Evolutionary conservation across 2,797 vertebrate species (phyloP), one percentile per base, ranked within the genome.

Genomic region (Cryptoprocta ferox): DNA sequence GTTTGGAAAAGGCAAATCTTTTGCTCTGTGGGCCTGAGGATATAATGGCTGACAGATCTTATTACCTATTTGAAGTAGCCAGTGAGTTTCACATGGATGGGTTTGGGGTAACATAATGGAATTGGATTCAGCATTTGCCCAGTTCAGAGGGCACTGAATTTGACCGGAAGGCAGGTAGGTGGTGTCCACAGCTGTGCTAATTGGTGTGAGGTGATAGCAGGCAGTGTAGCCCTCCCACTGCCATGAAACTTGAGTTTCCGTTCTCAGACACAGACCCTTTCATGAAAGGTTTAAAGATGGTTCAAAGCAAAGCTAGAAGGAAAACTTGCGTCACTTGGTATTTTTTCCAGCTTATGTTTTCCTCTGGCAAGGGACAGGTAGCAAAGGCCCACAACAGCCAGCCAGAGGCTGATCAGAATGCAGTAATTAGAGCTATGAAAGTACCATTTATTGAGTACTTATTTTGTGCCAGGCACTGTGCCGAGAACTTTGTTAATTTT

Each of bases 401-500:
- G 16, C 7, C 24, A 42, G 68, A 73, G 35, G 42, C 84, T 12
- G 15, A 12, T 56, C 65, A 63, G n/a, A 84, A 8, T 70, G 24
- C 15, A 28, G 2, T 94, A 12, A 48, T 76, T 48, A 76, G 61
- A 96, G 39, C 68, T 80, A 14, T 92, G 61, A 92, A 83, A 32
- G 76, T 70, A 2, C 28, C n/a, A 15, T 30, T 88, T 76, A n/a
- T 53, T 61, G 61, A 92, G 65, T 61, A 76, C 42, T 93, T 85
- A 30, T 2, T 70, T 0, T 56, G 19, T 70, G 8, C 65, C 50
- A 50, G 28, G 48, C 63, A 45, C 70, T 94, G 37, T 86, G 68
- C 50, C 30, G 16, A 86, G 48, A 75, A 86, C 63, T 92, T 90
- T 53, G 82, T 85, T 93, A 28, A 81, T 88, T 91, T 73, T 75